Evolutionary conservation across 2,888 invertebrate species (phyloP).

Genomic region (Lacanobia oleracea): DNA sequence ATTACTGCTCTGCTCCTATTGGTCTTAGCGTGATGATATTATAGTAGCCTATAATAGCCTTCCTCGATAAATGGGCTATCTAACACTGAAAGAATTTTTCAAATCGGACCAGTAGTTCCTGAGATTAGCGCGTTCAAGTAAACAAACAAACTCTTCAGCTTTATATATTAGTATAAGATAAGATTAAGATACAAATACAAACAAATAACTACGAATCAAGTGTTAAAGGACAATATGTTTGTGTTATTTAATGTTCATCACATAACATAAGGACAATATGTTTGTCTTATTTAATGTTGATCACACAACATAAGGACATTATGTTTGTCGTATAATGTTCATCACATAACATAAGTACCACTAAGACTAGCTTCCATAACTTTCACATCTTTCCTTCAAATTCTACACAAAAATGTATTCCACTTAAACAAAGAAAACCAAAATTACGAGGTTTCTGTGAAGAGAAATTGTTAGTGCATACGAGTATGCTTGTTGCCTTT

Average conservation of each 20-base stretch:
- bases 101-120: no score
- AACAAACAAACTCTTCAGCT: no score
- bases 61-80: no score
- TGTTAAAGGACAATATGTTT: background rate
- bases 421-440: background rate
- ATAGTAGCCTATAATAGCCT: no score
- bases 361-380: background rate
- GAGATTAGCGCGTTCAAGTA: no score
- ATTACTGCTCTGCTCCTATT: no score
- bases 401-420: background rate
- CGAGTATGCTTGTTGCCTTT: no score
- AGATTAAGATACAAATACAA: no score
- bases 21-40: no score
- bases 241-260: background rate
- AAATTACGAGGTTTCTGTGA: constrained; percentile 5
- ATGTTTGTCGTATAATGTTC: background rate
- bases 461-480: background rate
- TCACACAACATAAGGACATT: background rate
- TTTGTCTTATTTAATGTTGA: background rate
- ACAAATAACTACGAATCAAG: background rate
- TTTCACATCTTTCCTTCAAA: background rate
- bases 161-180: no score
- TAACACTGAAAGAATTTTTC: no score
- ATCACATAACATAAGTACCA: background rate
- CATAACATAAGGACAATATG: background rate